Conservation (phyloP, 2,797 vertebrate genomes). For the Takifugu rubripes region DNA sequence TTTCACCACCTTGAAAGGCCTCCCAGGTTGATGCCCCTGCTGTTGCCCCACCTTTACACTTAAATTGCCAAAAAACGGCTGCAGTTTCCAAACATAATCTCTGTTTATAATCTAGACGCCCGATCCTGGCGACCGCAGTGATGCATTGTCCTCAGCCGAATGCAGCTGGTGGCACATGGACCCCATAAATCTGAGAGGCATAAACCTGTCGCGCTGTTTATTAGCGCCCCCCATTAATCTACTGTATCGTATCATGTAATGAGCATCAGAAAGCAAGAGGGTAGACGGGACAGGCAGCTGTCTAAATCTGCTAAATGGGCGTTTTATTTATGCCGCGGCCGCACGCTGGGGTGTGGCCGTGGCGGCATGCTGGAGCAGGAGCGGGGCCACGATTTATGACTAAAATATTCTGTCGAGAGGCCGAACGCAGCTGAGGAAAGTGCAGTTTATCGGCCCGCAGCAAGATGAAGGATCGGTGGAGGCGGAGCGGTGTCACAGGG, state of each 20-base stretch:
- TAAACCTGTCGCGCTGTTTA: slow-evolving; percentile 47
- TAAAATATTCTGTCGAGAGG: slow-evolving; percentile 38
- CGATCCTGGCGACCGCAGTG: slow-evolving; percentile 11
- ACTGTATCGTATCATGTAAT: slow-evolving; percentile 40
- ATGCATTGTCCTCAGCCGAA: slow-evolving; percentile 24
- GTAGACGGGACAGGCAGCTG: slow-evolving; percentile 62
- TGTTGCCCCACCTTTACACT: too few relatives aligned
- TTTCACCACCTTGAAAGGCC: too few relatives aligned
- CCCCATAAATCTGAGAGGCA: neutral
- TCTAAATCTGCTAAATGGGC: slow-evolving; percentile 67
- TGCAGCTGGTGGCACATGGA: slow-evolving; percentile 24
- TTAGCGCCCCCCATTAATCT: slow-evolving; percentile 42
- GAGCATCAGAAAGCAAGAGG: slow-evolving; percentile 39
- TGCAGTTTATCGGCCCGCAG: slow-evolving; percentile 2
- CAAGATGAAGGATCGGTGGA: slow-evolving; percentile 27
- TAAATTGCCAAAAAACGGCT: too few relatives aligned
- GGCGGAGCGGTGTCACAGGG: slow-evolving; percentile 18
- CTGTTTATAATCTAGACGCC: too few relatives aligned
- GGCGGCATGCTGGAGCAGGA: slow-evolving; percentile 53
- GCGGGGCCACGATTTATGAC: slow-evolving; percentile 42
- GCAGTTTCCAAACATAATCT: too few relatives aligned
- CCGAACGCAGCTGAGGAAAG: slow-evolving; percentile 39
- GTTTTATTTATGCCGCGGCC: slow-evolving; percentile 62
- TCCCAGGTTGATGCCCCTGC: too few relatives aligned
- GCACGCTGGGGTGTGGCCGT: slow-evolving; percentile 45